Evolutionary conservation across 1,140 invertebrate species (phyloP), one percentile per base, ranked within the genome.

Genomic region (Scaptodrosophila lebanonensis): DNA sequence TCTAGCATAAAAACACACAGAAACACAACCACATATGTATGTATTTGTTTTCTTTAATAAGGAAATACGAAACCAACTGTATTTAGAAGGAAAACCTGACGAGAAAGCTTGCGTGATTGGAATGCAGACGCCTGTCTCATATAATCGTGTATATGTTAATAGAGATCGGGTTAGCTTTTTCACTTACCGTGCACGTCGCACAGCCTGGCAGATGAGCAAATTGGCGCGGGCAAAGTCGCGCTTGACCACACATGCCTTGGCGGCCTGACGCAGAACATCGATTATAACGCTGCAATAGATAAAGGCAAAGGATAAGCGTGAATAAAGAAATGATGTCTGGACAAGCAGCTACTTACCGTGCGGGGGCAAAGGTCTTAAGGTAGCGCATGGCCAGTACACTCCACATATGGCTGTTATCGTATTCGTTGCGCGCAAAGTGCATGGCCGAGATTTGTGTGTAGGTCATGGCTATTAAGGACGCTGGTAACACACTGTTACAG

Each of bases 161-260:
- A n/a, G n/a, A n/a, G n/a, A n/a, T n/a, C n/a, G 35, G n/a, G 9
- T 30, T 15, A 39, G 11, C 3, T 45, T 38, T 40, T 30, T 25
- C 11, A 61, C 64, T 87, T 92, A 91, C 52, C 91, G 90, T 1
- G 95, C 92, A 51, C 93, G 88, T 54, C 90, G 90, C 13, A 95
- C 91, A 6, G 95, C 95, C 88, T 96, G 93, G 64, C 91, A 91
- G 59, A 96, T 94, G 12, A 97, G 87, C 20, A 95, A 84, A 69
- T 93, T 93, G 9, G 95, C 95, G 82, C 91, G 92, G 12, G 88
- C 86, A 88, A 96, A 96, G 66, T 94, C 91, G 43, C 95, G 89
- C 88, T 96, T 97, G 4, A 95, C 91, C 6, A 97, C 93, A 88
- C 95, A 97, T 5, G 93, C 91, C 88, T 95, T 96, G 33, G 94